phyloP scores from a whole-genome alignment of 2,797 vertebrate genomes.

The Gouania willdenowi region DNA sequence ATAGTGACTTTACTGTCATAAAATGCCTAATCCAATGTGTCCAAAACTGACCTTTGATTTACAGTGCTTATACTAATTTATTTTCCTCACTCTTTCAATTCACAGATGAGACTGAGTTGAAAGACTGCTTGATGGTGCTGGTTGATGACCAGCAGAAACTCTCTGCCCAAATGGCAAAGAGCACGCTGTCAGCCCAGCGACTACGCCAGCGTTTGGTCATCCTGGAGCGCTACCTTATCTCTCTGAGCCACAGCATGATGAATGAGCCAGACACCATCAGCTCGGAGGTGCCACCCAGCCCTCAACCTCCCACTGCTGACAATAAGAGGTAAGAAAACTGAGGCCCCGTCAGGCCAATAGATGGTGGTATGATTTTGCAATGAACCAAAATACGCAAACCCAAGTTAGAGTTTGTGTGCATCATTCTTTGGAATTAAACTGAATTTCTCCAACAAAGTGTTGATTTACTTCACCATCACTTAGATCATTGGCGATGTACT shows the following conservation, averaged over 20 bases:
- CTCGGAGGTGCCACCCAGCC: slow-evolving; percentile 84
- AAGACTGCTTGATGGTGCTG: slow-evolving; percentile 89
- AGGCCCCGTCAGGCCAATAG: no score
- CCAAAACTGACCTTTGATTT: no score
- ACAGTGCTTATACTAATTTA: no score
- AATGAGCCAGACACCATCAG: slow-evolving; percentile 89
- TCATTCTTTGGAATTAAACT: no score
- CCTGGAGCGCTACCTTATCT: slow-evolving; percentile 95
- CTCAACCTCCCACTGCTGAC: slow-evolving; percentile 82
- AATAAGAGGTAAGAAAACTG: slow-evolving; percentile 90
- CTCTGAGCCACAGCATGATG: slow-evolving; percentile 91
- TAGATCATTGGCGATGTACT: no score
- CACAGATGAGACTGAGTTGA: slow-evolving; percentile 85
- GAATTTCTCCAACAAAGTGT: no score
- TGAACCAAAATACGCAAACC: no score
- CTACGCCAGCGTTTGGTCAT: slow-evolving; percentile 92
- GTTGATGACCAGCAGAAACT: slow-evolving; percentile 93
- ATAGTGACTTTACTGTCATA: no score
- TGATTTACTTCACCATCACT: no score
- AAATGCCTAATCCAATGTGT: no score
- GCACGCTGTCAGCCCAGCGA: slow-evolving; percentile 88
- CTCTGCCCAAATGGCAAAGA: slow-evolving; percentile 86
- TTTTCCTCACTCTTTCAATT: background rate
- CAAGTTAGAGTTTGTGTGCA: no score
- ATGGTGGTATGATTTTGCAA: no score